Percentiles rank a stretch among this genome's conserved stretches.
Conservation (phyloP, 1,140 invertebrate genomes). For the Rhagoletis zephyria region DNA sequence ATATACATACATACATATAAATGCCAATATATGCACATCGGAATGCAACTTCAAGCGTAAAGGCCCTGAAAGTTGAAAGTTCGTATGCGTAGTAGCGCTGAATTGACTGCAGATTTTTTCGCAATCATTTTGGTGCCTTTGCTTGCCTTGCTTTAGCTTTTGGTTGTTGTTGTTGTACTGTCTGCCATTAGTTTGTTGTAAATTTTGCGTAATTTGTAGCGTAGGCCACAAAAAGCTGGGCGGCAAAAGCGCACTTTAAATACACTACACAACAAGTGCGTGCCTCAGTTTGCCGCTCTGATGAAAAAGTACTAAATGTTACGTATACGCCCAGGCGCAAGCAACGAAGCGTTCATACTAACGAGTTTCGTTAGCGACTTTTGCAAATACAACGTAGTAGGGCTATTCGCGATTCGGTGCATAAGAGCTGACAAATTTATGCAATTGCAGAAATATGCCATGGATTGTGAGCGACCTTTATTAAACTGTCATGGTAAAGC, state of each 20-base stretch:
- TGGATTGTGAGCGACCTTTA: no score
- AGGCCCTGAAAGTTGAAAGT: neutral
- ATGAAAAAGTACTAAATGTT: neutral
- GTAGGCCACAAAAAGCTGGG: neutral
- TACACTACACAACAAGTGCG: no score
- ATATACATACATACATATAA: neutral
- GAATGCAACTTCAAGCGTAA: neutral
- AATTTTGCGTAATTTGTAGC: conserved; percentile 36
- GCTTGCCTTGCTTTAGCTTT: neutral
- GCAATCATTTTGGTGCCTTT: neutral
- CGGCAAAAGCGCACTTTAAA: neutral
- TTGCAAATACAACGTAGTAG: no score
- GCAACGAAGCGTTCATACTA: neutral
- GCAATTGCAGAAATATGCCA: no score
- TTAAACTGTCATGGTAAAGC: no score
- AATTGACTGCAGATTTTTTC: neutral
- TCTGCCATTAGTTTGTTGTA: conserved; percentile 1
- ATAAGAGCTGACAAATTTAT: no score
- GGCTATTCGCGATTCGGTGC: no score
- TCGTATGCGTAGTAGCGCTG: neutral
- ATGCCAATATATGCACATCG: neutral
- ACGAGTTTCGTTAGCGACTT: neutral
- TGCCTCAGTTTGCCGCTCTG: no score
- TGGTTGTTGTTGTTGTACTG: conserved; percentile 20
- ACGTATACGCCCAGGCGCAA: neutral